Conservation (phyloP, 2,888 invertebrate species). For the Lysandra bellargus region DNA sequence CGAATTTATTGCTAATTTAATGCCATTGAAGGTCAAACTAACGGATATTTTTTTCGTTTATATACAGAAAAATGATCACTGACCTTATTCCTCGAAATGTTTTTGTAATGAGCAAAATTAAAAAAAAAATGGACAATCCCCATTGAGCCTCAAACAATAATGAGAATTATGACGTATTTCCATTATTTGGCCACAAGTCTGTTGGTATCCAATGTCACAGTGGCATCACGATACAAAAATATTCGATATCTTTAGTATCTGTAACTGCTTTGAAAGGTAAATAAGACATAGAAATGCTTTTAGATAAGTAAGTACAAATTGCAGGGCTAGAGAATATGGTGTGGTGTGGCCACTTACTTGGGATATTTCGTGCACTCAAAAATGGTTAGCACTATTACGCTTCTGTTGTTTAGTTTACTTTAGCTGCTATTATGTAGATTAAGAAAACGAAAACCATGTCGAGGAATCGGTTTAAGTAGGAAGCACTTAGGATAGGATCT, state of each 20-base stretch:
- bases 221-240: neutral
- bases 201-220: neutral
- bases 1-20: too few species aligned
- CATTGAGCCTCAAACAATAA: neutral
- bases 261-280: neutral
- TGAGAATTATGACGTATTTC: conserved; percentile 12
- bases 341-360: conserved; percentile 25
- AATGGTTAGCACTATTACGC: conserved; percentile 26
- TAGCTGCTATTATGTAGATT: conserved; percentile 1
- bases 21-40: too few species aligned
- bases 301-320: conserved; percentile 37
- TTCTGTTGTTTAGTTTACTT: neutral
- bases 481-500: neutral
- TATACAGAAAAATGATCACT: too few species aligned
- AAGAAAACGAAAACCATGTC: conserved; percentile 19
- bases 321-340: conserved; percentile 32
- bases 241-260: neutral
- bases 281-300: conserved; percentile 40
- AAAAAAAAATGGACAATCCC: too few species aligned
- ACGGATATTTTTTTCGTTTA: too few species aligned
- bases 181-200: neutral
- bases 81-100: too few species aligned
- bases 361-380: conserved; percentile 28
- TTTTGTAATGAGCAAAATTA: too few species aligned
- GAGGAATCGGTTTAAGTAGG: neutral